Percentiles rank a stretch among this genome's conserved stretches.
Evolutionary conservation across 2,888 invertebrate species (phyloP).

Genomic region (Byasa hedistus): DNA sequence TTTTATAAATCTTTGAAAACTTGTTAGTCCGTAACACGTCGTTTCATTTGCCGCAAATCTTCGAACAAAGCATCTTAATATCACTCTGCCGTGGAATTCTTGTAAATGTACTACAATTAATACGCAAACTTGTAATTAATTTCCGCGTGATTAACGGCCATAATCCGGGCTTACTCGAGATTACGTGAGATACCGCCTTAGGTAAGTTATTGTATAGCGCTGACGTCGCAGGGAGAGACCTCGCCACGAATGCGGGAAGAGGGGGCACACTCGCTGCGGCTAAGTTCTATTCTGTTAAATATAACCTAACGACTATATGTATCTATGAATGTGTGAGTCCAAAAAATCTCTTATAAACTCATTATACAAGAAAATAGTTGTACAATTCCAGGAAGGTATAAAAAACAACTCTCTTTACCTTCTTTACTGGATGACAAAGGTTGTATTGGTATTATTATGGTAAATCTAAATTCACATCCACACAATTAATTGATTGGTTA

Average conservation of each 20-base stretch:
- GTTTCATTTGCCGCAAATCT: slow-evolving; percentile 23
- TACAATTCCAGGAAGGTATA: too few relatives aligned
- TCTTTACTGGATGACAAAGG: too few relatives aligned
- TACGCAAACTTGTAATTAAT: slow-evolving; percentile 79
- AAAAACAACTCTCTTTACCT: too few relatives aligned
- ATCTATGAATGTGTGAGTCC: background rate
- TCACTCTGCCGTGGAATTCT: slow-evolving; percentile 59
- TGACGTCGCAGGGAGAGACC: slow-evolving; percentile 50
- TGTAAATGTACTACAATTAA: slow-evolving; percentile 77
- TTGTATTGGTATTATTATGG: too few relatives aligned
- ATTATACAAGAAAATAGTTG: too few relatives aligned
- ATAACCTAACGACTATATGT: background rate
- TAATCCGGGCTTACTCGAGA: slow-evolving; percentile 78
- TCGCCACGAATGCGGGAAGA: slow-evolving; percentile 37
- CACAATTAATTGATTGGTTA: too few relatives aligned
- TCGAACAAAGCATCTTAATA: slow-evolving; percentile 26
- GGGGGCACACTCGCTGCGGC: slow-evolving; percentile 30
- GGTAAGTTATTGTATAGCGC: slow-evolving; percentile 73
- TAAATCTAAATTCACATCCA: too few relatives aligned
- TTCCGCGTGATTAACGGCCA: slow-evolving; percentile 78
- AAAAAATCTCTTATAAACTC: too few relatives aligned
- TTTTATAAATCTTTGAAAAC: background rate
- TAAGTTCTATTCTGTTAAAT: background rate
- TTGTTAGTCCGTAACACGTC: slow-evolving; percentile 5
- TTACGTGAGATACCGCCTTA: slow-evolving; percentile 71